Base-by-base conservation (phyloP, 1,140 invertebrate genomes). In the Calycopis cecrops region DNA sequence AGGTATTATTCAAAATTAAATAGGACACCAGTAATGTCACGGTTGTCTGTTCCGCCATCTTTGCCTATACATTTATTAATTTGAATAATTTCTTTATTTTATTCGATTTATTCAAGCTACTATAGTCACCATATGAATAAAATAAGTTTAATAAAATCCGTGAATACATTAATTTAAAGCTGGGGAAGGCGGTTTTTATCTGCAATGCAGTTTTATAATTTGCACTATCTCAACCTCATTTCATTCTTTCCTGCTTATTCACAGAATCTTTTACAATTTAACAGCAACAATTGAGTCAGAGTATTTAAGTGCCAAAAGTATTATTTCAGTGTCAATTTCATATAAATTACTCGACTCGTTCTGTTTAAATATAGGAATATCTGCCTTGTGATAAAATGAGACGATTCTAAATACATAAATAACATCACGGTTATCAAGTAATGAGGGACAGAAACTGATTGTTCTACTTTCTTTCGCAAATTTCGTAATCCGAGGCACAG, bases 1-100 rank as follows among this genome's bases (percentile, higher is more conserved):
- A 86, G 83, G 83, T 86, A 79, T 44, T 55, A 58, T 57, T 50
- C 54, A 56, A 52, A 73, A 79, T 55, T 64, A 71, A 49, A 60
- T 81, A 62, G 80, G 75, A 62, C 80, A 81, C 35, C 66, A 66
- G 62, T 79, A 78, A 76, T 83, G 79, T 81, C 83, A 86, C 70
- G 75, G 69, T 66, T 69, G 59, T 63, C 50, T 66, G 40, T 59
- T 76, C 79, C 78, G 83, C 83, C 83, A 86, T 86, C 74, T 86
- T 86, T 84, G 62, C 67, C 65, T 73, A 55, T 63, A 62, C 60
- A 57, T 56, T 57, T 35, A 65, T 52, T 64, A 49, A 55, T 49
- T 71, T 69, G 48, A 55, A 59, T 57, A 68, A 68, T 68, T 74
- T 76, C 66, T 56, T 35, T 72, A 52, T 64, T 66, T 74, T 67